Conservation (phyloP, 2,888 invertebrate genomes). For the Allygus modestus region DNA sequence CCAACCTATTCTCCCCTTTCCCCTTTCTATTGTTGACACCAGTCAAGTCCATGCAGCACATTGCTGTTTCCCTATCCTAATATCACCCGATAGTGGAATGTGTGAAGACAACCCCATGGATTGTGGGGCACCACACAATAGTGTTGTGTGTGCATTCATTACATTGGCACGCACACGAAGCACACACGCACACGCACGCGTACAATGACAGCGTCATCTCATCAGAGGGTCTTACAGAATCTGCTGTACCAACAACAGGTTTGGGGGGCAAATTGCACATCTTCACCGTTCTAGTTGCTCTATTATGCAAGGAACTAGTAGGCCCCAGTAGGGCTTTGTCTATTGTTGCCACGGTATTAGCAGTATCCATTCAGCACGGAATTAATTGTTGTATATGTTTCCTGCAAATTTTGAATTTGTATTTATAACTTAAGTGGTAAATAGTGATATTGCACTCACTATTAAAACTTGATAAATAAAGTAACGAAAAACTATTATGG, state of each 20-base stretch:
- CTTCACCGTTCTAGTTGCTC: background rate
- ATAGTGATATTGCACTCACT: too few species aligned
- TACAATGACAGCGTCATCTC: background rate
- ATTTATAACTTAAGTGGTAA: too few species aligned
- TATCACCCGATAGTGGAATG: background rate
- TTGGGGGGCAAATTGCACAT: conserved; percentile 26
- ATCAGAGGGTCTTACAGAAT: background rate
- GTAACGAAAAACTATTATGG: too few species aligned
- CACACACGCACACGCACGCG: background rate
- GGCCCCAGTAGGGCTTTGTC: too few species aligned
- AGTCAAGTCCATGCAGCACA: background rate
- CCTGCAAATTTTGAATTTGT: too few species aligned
- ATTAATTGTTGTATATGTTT: too few species aligned
- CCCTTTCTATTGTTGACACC: background rate
- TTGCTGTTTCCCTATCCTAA: background rate
- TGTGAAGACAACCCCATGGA: conserved; percentile 13
- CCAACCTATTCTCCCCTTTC: too few species aligned
- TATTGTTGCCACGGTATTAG: too few species aligned
- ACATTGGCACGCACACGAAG: conserved; percentile 6
- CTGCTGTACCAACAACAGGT: background rate
- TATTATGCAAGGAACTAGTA: background rate
- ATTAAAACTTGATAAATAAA: too few species aligned
- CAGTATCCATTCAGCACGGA: too few species aligned
- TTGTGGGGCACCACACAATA: conserved; percentile 25
- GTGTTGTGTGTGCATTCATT: conserved; percentile 41